These are phyloP conservation scores for Fragariocoptes setiger DNA, from an alignment of 1,140 invertebrate species.

Conservation along the genomic window DNA sequence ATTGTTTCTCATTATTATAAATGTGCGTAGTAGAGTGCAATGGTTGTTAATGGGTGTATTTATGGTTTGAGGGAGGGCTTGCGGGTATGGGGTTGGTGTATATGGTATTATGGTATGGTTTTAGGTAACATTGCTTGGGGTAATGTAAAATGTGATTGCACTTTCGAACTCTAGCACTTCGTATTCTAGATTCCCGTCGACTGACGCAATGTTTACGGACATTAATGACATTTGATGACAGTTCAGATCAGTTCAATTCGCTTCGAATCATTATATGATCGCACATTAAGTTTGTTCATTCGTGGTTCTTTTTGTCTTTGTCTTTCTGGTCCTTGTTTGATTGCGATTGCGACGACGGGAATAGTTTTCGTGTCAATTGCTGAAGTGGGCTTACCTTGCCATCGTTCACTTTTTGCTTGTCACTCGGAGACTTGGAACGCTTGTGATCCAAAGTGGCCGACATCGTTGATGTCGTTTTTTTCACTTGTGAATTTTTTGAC, in stretches of 20 bases:
- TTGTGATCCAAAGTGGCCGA: not conserved
- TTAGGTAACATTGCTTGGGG: too few species aligned
- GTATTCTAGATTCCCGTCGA: too few species aligned
- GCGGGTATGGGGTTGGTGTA: too few species aligned
- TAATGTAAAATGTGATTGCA: too few species aligned
- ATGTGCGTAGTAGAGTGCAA: too few species aligned
- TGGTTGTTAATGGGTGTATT: too few species aligned
- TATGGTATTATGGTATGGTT: too few species aligned
- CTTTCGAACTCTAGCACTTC: too few species aligned
- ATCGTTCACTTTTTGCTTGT: not conserved
- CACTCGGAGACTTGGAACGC: not conserved
- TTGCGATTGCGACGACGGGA: not conserved
- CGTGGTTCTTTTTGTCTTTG: not conserved
- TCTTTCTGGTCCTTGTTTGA: not conserved
- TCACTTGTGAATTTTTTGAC: not conserved
- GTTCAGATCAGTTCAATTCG: not conserved
- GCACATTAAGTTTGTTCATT: not conserved
- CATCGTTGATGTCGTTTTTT: not conserved
- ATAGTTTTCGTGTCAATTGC: not conserved
- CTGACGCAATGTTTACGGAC: not conserved
- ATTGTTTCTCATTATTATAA: too few species aligned
- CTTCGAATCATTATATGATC: not conserved
- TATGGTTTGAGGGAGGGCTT: too few species aligned
- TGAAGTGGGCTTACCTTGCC: not conserved
- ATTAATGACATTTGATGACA: not conserved